Evolutionary conservation across 2,888 invertebrate genomes (phyloP).

Genomic region (Hemicrepidius hirtus): DNA sequence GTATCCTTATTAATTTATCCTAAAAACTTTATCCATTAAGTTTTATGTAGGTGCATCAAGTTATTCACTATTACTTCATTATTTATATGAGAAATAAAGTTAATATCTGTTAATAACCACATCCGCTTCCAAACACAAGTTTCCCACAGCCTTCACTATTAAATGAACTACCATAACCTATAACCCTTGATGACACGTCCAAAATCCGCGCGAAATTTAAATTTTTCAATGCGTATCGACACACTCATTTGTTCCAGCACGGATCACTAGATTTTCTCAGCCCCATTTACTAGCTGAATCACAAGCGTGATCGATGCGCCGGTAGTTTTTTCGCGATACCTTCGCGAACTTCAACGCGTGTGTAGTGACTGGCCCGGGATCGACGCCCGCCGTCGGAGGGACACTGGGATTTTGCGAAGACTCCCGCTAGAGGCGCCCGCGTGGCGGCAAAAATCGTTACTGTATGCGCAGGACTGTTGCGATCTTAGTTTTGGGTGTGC

Average conservation of each 20-base stretch:
- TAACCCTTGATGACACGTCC: conserved; percentile 13
- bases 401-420: conserved; percentile 66
- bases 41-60: background rate
- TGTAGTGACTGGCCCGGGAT: conserved; percentile 68
- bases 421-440: conserved; percentile 64
- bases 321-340: conserved; percentile 48
- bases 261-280: conserved; percentile 29
- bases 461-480: conserved; percentile 67
- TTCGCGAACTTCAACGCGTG: conserved; percentile 66
- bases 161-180: conserved; percentile 22
- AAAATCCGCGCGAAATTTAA: conserved; percentile 37
- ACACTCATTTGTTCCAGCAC: conserved; percentile 36
- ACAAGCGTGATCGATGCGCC: conserved; percentile 45
- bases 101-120: background rate
- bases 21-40: conserved; percentile 14
- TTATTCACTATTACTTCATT: background rate
- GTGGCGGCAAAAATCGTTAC: conserved; percentile 70
- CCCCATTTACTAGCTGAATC: conserved; percentile 31
- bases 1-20: background rate
- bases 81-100: background rate
- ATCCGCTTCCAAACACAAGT: background rate
- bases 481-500: conserved; percentile 53
- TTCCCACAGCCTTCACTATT: conserved; percentile 4
- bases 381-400: conserved; percentile 69
- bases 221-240: conserved; percentile 21